Percentiles rank a stretch among this genome's conserved stretches.
These are phyloP conservation scores for Paedocypris micromegethes DNA, from an alignment of 2,797 vertebrate species.

Conservation along the genomic window DNA sequence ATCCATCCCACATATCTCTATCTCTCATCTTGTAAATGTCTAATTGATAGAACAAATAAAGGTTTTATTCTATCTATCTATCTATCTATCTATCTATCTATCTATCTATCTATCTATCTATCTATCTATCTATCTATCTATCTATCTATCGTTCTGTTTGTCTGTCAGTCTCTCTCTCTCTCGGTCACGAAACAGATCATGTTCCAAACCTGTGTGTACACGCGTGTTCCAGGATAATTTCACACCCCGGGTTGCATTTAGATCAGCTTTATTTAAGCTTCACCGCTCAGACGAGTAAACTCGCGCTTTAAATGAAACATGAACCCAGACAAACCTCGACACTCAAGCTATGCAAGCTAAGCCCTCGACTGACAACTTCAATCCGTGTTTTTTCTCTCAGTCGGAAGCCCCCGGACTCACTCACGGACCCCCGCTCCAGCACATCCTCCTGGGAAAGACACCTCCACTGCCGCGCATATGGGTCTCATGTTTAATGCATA, in stretches of 20 bases:
- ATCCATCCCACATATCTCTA: too few species aligned
- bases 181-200: too few species aligned
- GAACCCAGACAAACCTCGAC: conserved; percentile 1
- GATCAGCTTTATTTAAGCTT: conserved; percentile 1
- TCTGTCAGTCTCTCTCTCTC: too few species aligned
- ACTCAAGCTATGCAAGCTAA: conserved; percentile 19
- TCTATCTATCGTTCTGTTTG: too few species aligned
- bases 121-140: too few species aligned
- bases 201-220: too few species aligned
- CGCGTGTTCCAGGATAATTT: not conserved
- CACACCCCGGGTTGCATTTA: not conserved
- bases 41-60: too few species aligned
- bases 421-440: conserved; percentile 52
- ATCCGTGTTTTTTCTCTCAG: conserved; percentile 50
- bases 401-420: conserved; percentile 49
- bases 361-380: conserved; percentile 32
- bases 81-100: too few species aligned
- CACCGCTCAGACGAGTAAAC: conserved; percentile 4
- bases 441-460: conserved; percentile 65
- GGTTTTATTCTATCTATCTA: too few species aligned
- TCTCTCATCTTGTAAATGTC: too few species aligned
- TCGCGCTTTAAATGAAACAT: conserved; percentile 21
- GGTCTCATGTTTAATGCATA: conserved; percentile 93
- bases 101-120: too few species aligned
- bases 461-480: conserved; percentile 78